phyloP scores from a whole-genome alignment of 2,888 invertebrate species.

The Tetranychus piercei region DNA sequence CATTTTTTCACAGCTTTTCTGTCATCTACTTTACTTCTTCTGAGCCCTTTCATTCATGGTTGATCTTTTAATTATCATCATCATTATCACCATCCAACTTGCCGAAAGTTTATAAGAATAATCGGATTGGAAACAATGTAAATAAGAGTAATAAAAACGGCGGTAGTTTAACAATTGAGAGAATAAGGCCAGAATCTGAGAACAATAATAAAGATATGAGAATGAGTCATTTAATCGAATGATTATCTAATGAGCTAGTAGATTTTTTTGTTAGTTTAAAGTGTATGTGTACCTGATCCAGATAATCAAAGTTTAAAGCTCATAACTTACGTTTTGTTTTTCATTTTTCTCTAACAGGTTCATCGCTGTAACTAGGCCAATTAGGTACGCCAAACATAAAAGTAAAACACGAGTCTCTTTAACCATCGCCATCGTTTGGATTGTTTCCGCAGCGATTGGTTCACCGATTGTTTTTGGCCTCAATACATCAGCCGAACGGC shows the following conservation, averaged over 20 bases:
- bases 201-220: too few relatives aligned
- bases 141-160: background rate
- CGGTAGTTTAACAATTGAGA: too few relatives aligned
- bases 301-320: too few relatives aligned
- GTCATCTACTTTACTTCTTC: background rate
- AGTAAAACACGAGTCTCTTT: constrained; percentile 82
- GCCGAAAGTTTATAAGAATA: background rate
- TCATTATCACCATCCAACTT: constrained; percentile 9
- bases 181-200: too few relatives aligned
- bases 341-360: constrained; percentile 45
- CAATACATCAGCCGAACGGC: constrained; percentile 72
- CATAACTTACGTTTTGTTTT: too few relatives aligned
- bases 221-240: too few relatives aligned
- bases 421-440: constrained; percentile 88
- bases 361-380: constrained; percentile 95
- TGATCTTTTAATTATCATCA: background rate
- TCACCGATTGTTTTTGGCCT: constrained; percentile 87
- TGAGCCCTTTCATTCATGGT: background rate
- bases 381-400: constrained; percentile 96
- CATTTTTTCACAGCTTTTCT: background rate
- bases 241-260: too few relatives aligned
- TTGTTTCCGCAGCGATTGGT: constrained; percentile 81
- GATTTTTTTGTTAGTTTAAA: too few relatives aligned
- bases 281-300: too few relatives aligned
- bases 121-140: background rate